These are phyloP conservation scores for Ochropacha duplaris DNA, from an alignment of 2,888 invertebrate species.

Conservation along the genomic window DNA sequence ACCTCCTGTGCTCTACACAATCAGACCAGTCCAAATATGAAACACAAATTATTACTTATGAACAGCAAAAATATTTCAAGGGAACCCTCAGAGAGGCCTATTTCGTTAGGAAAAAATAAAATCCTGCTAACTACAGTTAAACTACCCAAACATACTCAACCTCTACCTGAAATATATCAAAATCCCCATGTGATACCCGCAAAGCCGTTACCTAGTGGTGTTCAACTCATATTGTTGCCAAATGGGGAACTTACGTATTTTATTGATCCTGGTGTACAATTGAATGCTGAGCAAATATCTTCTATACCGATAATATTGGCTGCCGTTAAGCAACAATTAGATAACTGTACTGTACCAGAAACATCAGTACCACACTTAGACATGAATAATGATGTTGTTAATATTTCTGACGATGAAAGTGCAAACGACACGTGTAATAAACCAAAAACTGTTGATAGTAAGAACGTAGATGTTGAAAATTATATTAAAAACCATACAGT, in stretches of 20 bases:
- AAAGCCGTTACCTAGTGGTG: slow-evolving; percentile 39
- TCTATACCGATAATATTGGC: slow-evolving; percentile 38
- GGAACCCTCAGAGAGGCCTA: slow-evolving; percentile 35
- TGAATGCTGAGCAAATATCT: slow-evolving; percentile 29
- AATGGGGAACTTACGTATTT: slow-evolving; percentile 40
- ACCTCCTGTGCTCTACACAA: slow-evolving; percentile 4
- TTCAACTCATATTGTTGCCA: slow-evolving; percentile 38
- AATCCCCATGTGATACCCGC: slow-evolving; percentile 10
- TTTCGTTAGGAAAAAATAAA: slow-evolving; percentile 63
- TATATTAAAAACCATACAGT: background rate
- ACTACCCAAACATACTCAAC: slow-evolving; percentile 23
- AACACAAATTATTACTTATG: slow-evolving; percentile 31
- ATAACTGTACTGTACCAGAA: background rate
- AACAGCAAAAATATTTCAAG: slow-evolving; percentile 33
- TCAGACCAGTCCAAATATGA: slow-evolving; percentile 13
- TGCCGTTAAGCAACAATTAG: slow-evolving; percentile 42
- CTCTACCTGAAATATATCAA: background rate
- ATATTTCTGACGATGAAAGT: slow-evolving; percentile 16
- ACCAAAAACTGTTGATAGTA: background rate
- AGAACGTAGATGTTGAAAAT: background rate
- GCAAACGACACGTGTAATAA: slow-evolving; percentile 5
- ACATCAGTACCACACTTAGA: background rate
- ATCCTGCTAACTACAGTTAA: slow-evolving; percentile 62
- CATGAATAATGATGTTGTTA: slow-evolving; percentile 7
- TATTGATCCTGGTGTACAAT: slow-evolving; percentile 30